These are phyloP conservation scores for Intoshia linei DNA, from an alignment of 1,140 invertebrate genomes.

Conservation along the genomic window DNA sequence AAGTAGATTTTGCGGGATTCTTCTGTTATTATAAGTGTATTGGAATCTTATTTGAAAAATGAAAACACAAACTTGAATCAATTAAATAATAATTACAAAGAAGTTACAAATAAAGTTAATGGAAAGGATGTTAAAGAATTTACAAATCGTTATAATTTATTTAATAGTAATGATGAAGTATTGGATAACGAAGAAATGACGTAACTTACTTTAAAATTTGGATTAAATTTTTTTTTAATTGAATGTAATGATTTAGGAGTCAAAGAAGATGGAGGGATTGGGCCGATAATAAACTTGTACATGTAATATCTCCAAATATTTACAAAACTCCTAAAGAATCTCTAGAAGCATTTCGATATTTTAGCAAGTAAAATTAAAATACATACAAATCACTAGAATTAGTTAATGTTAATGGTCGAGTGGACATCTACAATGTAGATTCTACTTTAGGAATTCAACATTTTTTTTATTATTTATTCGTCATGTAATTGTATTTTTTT, in stretches of 20 bases:
- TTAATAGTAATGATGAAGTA: conserved; percentile 6
- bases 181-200: conserved; percentile 2
- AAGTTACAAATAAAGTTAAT: too few relatives aligned
- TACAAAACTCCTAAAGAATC: conserved; percentile 53
- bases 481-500: background rate
- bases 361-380: conserved; percentile 6
- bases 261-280: conserved; percentile 75
- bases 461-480: background rate
- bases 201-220: too few relatives aligned
- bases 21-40: conserved; percentile 54
- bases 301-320: conserved; percentile 73
- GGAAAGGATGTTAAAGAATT: too few relatives aligned
- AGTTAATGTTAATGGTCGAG: background rate
- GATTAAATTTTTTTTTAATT: conserved; percentile 6
- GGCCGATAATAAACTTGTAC: conserved; percentile 58
- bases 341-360: conserved; percentile 14
- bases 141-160: too few relatives aligned
- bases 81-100: too few relatives aligned
- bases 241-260: conserved; percentile 35
- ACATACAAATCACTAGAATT: background rate
- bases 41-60: conserved; percentile 42
- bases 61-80: too few relatives aligned
- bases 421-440: background rate
- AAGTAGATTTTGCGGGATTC: too few relatives aligned
- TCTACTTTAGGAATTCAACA: background rate